phyloP scores from a whole-genome alignment of 2,797 vertebrate species.

The Antrozous pallidus region DNA sequence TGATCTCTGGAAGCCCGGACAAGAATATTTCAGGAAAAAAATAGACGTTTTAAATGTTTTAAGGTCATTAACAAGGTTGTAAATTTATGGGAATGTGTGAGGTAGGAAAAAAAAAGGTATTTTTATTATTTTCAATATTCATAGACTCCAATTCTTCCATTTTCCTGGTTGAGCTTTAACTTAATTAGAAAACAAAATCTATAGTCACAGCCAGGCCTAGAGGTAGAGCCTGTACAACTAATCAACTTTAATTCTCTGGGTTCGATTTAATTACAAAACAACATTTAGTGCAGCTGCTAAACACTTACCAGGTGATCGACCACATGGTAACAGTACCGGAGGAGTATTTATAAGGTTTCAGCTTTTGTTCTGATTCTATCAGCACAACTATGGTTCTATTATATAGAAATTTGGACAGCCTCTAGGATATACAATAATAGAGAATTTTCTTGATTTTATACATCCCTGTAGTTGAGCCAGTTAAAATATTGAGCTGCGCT shows the following conservation, averaged over 20 bases:
- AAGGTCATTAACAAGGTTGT: constrained; percentile 32
- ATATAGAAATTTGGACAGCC: not conserved
- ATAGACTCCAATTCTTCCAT: constrained; percentile 54
- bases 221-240: constrained; percentile 73
- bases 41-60: not conserved
- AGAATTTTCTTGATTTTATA: not conserved
- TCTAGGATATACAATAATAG: not conserved
- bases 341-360: constrained; percentile 14
- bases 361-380: not conserved
- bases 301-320: constrained; percentile 67
- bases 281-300: constrained; percentile 77
- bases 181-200: constrained; percentile 77
- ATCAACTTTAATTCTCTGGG: constrained; percentile 75
- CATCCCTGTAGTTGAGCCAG: not conserved
- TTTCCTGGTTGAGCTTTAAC: constrained; percentile 66
- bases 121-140: constrained; percentile 46
- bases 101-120: not conserved
- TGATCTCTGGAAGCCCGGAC: not conserved
- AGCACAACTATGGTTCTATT: not conserved
- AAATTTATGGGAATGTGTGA: constrained; percentile 32
- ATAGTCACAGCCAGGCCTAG: constrained; percentile 60
- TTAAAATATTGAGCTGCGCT: not conserved
- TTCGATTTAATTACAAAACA: constrained; percentile 79
- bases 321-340: not conserved
- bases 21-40: not conserved